Evolutionary conservation across 1,140 invertebrate species (phyloP).

Genomic region (Scaptomyza graminum): DNA sequence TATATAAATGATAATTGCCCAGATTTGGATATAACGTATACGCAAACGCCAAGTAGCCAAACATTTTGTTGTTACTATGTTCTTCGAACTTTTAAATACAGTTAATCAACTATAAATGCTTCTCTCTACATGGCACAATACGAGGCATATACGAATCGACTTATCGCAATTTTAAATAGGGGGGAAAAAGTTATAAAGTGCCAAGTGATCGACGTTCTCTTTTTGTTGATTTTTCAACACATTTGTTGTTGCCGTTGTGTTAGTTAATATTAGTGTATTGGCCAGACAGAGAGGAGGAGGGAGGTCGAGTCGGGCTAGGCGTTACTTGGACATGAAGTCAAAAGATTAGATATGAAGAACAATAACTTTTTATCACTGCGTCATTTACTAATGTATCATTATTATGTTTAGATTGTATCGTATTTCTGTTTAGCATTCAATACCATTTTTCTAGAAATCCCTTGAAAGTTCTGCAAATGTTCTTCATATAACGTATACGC

Average conservation of each 20-base stretch:
- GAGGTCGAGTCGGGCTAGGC: background rate
- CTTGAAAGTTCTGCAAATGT: constrained; percentile 23
- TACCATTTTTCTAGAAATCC: constrained; percentile 42
- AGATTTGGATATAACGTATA: constrained; percentile 41
- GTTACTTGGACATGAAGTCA: constrained; percentile 47
- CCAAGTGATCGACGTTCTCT: constrained; percentile 41
- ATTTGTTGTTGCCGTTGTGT: constrained; percentile 19
- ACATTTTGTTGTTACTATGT: background rate
- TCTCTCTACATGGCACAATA: constrained; percentile 18
- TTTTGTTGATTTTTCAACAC: constrained; percentile 29
- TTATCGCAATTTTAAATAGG: constrained; percentile 27
- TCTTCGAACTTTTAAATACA: constrained; percentile 4
- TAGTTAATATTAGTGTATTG: constrained; percentile 46
- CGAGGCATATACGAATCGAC: constrained; percentile 23
- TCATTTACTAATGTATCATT: constrained; percentile 76
- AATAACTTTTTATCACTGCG: constrained; percentile 56
- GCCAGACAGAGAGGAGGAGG: background rate
- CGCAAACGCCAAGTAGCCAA: constrained; percentile 29
- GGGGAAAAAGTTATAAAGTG: constrained; percentile 33
- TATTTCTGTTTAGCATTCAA: constrained; percentile 14
- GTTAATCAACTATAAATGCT: constrained; percentile 19
- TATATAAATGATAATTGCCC: constrained; percentile 1
- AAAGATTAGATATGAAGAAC: constrained; percentile 68
- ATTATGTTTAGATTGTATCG: constrained; percentile 43
- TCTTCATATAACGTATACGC: constrained; percentile 56